Conservation (phyloP, 2,113 vertebrate species). For the Probosciger aterrimus region DNA sequence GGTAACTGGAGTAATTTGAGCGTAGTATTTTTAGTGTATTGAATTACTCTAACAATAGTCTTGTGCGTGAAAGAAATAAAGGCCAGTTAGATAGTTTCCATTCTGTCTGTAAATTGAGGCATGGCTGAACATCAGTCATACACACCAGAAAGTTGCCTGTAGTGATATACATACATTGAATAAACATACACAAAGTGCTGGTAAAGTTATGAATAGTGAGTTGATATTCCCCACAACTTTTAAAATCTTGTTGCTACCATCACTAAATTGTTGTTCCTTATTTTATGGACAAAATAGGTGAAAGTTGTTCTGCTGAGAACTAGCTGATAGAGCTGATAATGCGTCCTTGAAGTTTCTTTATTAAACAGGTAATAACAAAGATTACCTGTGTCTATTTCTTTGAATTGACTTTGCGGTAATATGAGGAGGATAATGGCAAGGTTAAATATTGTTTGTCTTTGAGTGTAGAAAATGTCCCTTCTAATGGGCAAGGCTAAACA, state of each 20-base stretch:
- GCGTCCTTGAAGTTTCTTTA: background rate
- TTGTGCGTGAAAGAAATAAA: background rate
- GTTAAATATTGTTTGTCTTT: background rate
- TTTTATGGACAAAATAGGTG: background rate
- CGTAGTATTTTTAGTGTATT: background rate
- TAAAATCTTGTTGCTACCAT: background rate
- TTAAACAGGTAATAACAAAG: background rate
- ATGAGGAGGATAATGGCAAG: background rate
- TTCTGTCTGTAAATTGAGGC: background rate
- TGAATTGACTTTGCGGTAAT: background rate
- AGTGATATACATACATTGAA: background rate
- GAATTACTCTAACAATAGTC: background rate
- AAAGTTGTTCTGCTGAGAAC: background rate
- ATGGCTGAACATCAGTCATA: background rate
- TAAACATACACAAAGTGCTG: accelerated
- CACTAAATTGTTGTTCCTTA: background rate
- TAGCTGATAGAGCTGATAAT: background rate
- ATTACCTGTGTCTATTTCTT: background rate
- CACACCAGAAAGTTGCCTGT: background rate
- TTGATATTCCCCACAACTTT: background rate
- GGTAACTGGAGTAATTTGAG: background rate
- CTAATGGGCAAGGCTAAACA: background rate
- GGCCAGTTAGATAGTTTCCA: background rate
- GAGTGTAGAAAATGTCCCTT: background rate
- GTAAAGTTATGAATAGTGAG: background rate